These are phyloP conservation scores for Bursaphelenchus okinawaensis DNA, from an alignment of 2,888 invertebrate species.

Conservation along the genomic window DNA sequence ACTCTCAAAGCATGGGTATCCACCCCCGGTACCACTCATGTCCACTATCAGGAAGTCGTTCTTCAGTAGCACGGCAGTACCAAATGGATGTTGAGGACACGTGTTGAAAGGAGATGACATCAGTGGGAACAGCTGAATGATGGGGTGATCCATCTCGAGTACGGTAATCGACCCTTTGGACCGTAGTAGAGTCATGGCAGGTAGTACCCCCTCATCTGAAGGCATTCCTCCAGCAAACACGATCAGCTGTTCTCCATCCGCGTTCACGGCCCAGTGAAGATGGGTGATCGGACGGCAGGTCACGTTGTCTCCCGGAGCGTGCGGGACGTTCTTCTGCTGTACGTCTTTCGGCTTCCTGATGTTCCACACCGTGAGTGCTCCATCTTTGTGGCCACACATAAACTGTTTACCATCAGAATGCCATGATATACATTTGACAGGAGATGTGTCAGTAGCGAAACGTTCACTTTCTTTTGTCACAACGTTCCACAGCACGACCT, in stretches of 20 bases:
- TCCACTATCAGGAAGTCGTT: constrained; percentile 97
- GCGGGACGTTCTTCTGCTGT: constrained; percentile 41
- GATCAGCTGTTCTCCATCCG: constrained; percentile 48
- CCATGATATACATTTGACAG: constrained; percentile 67
- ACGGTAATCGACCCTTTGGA: constrained; percentile 44
- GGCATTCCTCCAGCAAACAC: constrained; percentile 56
- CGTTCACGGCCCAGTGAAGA: constrained; percentile 47
- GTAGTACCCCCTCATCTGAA: constrained; percentile 59
- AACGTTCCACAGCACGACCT: constrained; percentile 92
- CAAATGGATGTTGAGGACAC: constrained; percentile 90
- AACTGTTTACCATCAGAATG: constrained; percentile 96
- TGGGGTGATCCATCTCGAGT: constrained; percentile 83
- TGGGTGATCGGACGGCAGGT: constrained; percentile 48
- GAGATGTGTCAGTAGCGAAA: constrained; percentile 45
- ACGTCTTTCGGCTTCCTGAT: constrained; percentile 64
- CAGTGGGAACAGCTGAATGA: constrained; percentile 64
- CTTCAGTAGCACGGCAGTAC: constrained; percentile 91
- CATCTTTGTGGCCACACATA: constrained; percentile 87
- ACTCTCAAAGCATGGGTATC: constrained; percentile 94
- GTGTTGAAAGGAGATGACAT: constrained; percentile 82
- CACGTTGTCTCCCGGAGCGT: constrained; percentile 34
- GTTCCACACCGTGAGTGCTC: constrained; percentile 85
- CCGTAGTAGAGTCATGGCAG: constrained; percentile 57
- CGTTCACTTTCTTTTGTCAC: constrained; percentile 75
- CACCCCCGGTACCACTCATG: constrained; percentile 75